These are phyloP conservation scores for Seladonia tumulorum DNA, from an alignment of 2,888 invertebrate species.

Conservation along the genomic window DNA sequence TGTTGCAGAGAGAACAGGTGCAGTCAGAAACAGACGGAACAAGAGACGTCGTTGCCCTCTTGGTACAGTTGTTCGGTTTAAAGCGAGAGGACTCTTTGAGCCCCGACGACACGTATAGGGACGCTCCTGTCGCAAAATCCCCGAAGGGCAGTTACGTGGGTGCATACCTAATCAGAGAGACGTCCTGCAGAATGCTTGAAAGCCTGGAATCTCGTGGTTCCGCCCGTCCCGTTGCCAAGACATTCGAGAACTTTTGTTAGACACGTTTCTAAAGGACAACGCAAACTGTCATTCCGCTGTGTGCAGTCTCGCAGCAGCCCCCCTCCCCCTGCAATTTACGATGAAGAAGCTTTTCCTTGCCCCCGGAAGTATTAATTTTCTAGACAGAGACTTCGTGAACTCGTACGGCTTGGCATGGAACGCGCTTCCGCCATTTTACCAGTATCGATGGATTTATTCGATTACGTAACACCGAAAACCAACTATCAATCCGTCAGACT, in stretches of 20 bases:
- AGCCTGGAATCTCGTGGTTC: slow-evolving; percentile 49
- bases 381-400: background rate
- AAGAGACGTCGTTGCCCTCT: slow-evolving; percentile 18
- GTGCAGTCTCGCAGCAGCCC: background rate
- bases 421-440: background rate
- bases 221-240: slow-evolving; percentile 45
- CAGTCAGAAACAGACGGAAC: slow-evolving; percentile 37
- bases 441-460: background rate
- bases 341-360: background rate
- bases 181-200: slow-evolving; percentile 53
- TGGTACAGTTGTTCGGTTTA: slow-evolving; percentile 41
- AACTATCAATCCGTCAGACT: too few relatives aligned
- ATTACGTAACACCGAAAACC: background rate
- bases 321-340: slow-evolving; percentile 25
- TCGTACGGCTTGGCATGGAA: background rate
- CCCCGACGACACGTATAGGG: slow-evolving; percentile 60
- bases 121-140: slow-evolving; percentile 53
- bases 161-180: slow-evolving; percentile 67
- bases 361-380: slow-evolving; percentile 15
- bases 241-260: slow-evolving; percentile 45
- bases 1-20: slow-evolving; percentile 6
- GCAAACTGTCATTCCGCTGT: slow-evolving; percentile 36
- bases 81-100: slow-evolving; percentile 55
- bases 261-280: slow-evolving; percentile 44
- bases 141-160: slow-evolving; percentile 59